Evolutionary conservation across 2,888 invertebrate species (phyloP).

Genomic region (Endomychus coccineus): DNA sequence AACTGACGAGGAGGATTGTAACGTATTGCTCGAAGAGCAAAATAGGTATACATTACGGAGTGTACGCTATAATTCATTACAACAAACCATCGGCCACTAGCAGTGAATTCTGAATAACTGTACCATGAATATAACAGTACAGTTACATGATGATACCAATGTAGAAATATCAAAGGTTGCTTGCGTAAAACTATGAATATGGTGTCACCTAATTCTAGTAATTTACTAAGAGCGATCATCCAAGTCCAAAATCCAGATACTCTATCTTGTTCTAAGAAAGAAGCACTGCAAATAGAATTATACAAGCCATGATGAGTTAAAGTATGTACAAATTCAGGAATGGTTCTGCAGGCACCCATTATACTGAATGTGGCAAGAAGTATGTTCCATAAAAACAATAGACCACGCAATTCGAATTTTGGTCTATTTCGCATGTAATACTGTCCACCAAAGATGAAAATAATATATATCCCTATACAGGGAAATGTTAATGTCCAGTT

Average conservation of each 20-base stretch:
- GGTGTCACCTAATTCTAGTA: slow-evolving; percentile 6
- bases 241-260: slow-evolving; percentile 5
- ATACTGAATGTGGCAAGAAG: slow-evolving; percentile 7
- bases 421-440: not conserved
- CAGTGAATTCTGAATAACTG: slow-evolving; percentile 2
- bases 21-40: not conserved
- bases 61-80: slow-evolving; percentile 7
- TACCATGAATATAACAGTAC: slow-evolving; percentile 3
- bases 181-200: slow-evolving; percentile 7
- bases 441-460: not conserved
- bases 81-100: not conserved
- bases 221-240: slow-evolving; percentile 4
- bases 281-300: slow-evolving; percentile 3
- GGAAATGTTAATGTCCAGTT: not conserved
- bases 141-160: slow-evolving; percentile 7
- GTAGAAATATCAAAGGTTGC: slow-evolving; percentile 5
- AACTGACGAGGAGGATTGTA: slow-evolving; percentile 5
- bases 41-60: slow-evolving; percentile 10
- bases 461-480: slow-evolving; percentile 2
- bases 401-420: not conserved
- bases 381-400: slow-evolving; percentile 4
- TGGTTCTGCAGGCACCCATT: not conserved
- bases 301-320: slow-evolving; percentile 1
- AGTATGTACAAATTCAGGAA: slow-evolving; percentile 2
- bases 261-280: slow-evolving; percentile 1